Evolutionary conservation across 2,113 vertebrate genomes (phyloP).

Genomic region (Passer montanus): DNA sequence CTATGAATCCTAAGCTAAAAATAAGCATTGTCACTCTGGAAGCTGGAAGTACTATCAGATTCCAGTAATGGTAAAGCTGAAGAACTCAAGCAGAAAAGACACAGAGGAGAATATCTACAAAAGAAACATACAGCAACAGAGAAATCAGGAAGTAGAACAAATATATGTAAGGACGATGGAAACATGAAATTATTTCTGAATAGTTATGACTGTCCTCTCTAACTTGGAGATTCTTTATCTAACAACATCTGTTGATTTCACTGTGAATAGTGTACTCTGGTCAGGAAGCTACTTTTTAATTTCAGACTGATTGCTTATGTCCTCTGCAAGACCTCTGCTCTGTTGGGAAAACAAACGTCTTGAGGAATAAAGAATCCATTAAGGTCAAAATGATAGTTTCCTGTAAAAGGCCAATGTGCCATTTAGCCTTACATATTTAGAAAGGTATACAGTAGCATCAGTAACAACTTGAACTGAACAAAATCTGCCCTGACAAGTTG

Average conservation of each 20-base stretch:
- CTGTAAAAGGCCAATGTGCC: conserved; percentile 5
- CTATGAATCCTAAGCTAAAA: background rate
- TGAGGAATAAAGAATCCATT: background rate
- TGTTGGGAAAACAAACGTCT: background rate
- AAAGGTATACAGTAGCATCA: background rate
- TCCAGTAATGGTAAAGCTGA: background rate
- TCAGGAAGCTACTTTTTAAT: conserved; percentile 11
- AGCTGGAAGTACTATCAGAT: background rate
- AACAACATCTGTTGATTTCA: background rate
- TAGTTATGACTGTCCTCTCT: background rate
- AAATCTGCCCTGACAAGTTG: background rate
- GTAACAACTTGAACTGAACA: background rate
- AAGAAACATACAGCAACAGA: background rate
- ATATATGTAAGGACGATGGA: background rate
- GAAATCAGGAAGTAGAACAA: background rate
- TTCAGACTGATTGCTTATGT: background rate
- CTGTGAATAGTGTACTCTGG: background rate
- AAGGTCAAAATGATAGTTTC: conserved; percentile 2
- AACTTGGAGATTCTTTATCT: background rate
- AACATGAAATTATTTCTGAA: background rate
- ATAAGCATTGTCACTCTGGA: background rate
- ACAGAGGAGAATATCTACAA: background rate
- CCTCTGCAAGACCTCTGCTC: conserved; percentile 1
- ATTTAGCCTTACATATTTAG: background rate
- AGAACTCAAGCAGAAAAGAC: background rate